These are phyloP conservation scores for Chaenodraco wilsoni DNA, from an alignment of 2,797 vertebrate genomes.

Conservation along the genomic window DNA sequence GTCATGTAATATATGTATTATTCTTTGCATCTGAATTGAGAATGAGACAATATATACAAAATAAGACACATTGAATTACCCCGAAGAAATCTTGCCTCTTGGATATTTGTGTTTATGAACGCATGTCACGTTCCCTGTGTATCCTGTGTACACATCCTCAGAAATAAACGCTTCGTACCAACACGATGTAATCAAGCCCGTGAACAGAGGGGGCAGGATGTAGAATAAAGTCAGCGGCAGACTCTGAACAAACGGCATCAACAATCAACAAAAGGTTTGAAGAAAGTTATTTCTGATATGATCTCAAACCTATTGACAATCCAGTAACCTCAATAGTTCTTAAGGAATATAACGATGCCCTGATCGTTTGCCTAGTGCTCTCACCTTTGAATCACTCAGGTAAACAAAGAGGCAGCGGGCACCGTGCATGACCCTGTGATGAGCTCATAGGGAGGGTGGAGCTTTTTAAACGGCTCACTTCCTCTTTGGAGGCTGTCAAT, in stretches of 20 bases:
- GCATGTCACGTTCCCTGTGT: neutral
- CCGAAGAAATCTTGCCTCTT: neutral
- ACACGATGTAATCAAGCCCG: constrained; percentile 5
- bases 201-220: neutral
- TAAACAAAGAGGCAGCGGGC: neutral
- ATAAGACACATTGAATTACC: neutral
- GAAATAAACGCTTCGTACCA: neutral
- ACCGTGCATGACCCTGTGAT: neutral
- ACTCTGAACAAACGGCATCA: neutral
- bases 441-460: no score
- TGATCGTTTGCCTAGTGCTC: no score
- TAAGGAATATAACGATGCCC: neutral
- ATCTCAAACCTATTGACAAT: neutral
- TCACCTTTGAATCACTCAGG: neutral
- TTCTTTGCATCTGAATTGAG: no score
- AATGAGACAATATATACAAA: no score
- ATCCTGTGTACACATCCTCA: constrained; percentile 1
- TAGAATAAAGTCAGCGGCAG: neutral
- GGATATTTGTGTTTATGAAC: neutral
- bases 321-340: neutral
- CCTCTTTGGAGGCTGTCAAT: no score
- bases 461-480: no score
- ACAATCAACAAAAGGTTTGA: neutral
- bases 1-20: no score
- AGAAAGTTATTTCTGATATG: neutral